Base-by-base conservation (phyloP, 2,113 vertebrate species). In the Pelmatolapia mariae region DNA sequence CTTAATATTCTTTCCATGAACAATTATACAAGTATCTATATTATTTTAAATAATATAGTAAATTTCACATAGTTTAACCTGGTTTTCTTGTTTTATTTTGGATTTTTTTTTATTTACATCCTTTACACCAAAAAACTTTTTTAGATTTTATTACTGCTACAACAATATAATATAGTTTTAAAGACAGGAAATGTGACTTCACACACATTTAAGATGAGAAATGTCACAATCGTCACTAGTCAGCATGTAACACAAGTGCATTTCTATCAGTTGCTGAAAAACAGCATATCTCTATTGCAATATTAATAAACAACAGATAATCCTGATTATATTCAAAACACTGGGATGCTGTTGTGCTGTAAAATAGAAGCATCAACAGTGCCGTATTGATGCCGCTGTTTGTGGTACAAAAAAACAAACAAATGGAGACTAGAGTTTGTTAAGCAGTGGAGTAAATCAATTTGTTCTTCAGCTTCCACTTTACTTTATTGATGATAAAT, bases 401-500 rank as follows among this genome's bases (percentile, higher is more conserved):
- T 66, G 45, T 26, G 71, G 71, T 78, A 22, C 40, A 83, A 81
- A 81, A 81, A 71, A 59, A 13, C 5, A 50, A 79, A 47, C 73
- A 66, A 33, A 81, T 12, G 79, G 87, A 81, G 24, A 71, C 83
- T 43, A 45, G 45, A 86, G 76, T 83, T 80, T 63, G 85, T 68
- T 80, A 87, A 85, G 84, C 63, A 52, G 84, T 59, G 59, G 10
- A 87, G 94, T 92, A 92, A 95, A 95, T 94, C 83, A 85, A 89
- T 93, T 87, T 40, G 24, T n/a, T 85, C 68, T 66, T 66, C 15
- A n/a, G 40, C 29, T 45, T 83, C 61, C 45, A 61, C 31, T 2
- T 47, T 66, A 5, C 16, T 61, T 43, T 56, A 80, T 47, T 91
- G 81, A 89, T 82, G 54, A 71, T 38, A 66, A 71, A 81, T 88